These are phyloP conservation scores for Amphiprion ocellaris DNA, from an alignment of 2,113 vertebrate genomes.

Conservation along the genomic window DNA sequence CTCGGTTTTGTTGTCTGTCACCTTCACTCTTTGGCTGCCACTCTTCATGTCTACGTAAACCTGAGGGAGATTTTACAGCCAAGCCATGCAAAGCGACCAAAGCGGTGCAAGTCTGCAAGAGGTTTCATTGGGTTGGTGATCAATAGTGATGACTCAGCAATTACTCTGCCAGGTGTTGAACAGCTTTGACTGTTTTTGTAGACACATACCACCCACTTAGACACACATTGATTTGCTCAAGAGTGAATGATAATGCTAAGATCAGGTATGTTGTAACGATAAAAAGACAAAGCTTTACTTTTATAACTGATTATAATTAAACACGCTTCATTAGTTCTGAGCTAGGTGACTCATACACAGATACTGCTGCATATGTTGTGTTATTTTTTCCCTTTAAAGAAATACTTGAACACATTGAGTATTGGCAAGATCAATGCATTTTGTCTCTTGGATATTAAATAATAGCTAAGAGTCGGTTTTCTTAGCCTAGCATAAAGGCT, in stretches of 20 bases:
- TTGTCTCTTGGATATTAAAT: too few relatives aligned
- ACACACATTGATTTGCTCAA: not conserved
- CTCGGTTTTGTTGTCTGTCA: not conserved
- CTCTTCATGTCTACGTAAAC: slow-evolving; percentile 10
- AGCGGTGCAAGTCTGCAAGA: slow-evolving; percentile 32
- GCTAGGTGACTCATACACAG: not conserved
- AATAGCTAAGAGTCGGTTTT: not conserved
- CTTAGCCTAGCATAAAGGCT: not conserved
- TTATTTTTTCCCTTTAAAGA: not conserved
- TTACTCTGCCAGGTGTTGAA: slow-evolving; percentile 56
- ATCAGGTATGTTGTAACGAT: not conserved
- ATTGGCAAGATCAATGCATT: too few relatives aligned
- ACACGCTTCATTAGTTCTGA: not conserved
- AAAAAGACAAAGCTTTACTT: too few relatives aligned
- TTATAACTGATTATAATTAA: too few relatives aligned
- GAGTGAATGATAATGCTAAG: slow-evolving; percentile 7
- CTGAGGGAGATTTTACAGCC: slow-evolving; percentile 40
- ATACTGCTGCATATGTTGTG: not conserved
- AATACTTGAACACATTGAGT: too few relatives aligned
- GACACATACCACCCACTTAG: slow-evolving; percentile 1
- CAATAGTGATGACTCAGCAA: slow-evolving; percentile 62
- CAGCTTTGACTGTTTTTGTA: slow-evolving; percentile 6
- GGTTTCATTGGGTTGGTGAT: slow-evolving; percentile 28
- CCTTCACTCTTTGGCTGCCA: slow-evolving; percentile 11
- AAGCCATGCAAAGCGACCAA: slow-evolving; percentile 35